These are phyloP conservation scores for Chroicocephalus ridibundus DNA, from an alignment of 2,113 vertebrate genomes.

Conservation along the genomic window DNA sequence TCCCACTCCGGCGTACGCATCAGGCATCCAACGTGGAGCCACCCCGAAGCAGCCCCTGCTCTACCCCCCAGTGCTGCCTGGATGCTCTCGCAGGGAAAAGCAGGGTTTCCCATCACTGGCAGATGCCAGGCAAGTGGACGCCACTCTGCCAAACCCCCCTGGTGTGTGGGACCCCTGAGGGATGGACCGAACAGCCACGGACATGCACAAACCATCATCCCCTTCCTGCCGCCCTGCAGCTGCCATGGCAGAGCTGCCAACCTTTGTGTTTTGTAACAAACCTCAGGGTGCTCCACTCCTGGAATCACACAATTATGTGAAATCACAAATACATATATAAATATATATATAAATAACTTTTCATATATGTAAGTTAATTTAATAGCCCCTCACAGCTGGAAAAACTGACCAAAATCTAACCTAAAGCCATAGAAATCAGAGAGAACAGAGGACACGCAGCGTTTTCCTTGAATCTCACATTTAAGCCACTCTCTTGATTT, in stretches of 20 bases:
- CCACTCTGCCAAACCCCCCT: background rate
- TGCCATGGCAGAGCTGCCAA: background rate
- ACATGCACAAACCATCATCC: background rate
- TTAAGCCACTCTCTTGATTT: background rate
- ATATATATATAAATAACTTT: background rate
- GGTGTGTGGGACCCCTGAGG: background rate
- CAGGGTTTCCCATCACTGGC: background rate
- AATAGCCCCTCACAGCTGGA: background rate
- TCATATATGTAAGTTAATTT: background rate
- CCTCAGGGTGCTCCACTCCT: background rate
- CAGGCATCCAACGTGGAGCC: background rate
- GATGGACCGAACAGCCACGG: background rate
- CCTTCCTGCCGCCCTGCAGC: background rate
- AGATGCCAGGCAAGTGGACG: background rate
- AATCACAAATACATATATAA: background rate
- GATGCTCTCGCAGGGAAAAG: background rate
- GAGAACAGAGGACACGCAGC: background rate
- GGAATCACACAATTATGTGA: background rate
- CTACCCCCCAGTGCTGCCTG: accelerated
- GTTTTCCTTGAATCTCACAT: background rate
- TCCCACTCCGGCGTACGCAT: accelerated
- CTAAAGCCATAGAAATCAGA: background rate
- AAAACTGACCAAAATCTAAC: background rate
- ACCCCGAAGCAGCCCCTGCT: background rate
- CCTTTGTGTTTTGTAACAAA: slow-evolving; percentile 31